Percentiles rank a stretch among this genome's conserved stretches.
Evolutionary conservation across 2,113 vertebrate genomes (phyloP).

Genomic region (Chionodraco myersi): DNA sequence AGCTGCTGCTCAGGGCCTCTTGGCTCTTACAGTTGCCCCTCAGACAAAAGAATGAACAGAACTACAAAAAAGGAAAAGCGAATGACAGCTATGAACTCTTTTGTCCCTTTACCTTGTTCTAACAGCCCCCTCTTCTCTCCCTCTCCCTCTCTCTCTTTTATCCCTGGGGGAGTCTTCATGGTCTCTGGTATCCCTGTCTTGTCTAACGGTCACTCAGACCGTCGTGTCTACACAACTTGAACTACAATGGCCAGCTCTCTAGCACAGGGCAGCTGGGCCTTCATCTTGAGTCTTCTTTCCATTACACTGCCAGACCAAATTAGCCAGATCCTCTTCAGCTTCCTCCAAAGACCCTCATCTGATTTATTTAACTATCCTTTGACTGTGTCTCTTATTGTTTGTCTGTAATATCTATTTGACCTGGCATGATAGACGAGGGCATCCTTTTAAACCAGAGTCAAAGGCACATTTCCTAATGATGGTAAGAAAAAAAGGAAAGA

Average conservation of each 20-base stretch:
- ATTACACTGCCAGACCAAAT: neutral
- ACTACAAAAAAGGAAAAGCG: conserved; percentile 50
- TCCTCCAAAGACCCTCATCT: neutral
- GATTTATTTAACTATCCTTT: neutral
- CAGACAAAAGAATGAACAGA: conserved; percentile 72
- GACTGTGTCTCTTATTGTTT: neutral
- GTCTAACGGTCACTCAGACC: conserved; percentile 65
- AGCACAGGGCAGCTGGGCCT: conserved; percentile 18
- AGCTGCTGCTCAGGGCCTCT: conserved; percentile 88
- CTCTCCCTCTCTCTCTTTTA: conserved; percentile 11
- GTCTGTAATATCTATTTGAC: neutral
- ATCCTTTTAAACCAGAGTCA: neutral
- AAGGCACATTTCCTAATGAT: neutral
- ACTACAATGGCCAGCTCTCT: conserved; percentile 29
- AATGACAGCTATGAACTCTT: conserved; percentile 62
- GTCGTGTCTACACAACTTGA: conserved; percentile 39
- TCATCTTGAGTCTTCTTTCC: neutral
- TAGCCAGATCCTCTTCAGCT: neutral
- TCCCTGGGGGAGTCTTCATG: conserved; percentile 61
- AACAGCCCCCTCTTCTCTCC: conserved; percentile 15
- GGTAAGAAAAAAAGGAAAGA: neutral
- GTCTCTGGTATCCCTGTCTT: conserved; percentile 58
- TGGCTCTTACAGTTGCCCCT: conserved; percentile 60
- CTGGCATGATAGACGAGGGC: neutral
- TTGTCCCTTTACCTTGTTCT: conserved; percentile 66